Evolutionary conservation across 2,888 invertebrate species (phyloP).

Genomic region (Margaritifera margaritifera): DNA sequence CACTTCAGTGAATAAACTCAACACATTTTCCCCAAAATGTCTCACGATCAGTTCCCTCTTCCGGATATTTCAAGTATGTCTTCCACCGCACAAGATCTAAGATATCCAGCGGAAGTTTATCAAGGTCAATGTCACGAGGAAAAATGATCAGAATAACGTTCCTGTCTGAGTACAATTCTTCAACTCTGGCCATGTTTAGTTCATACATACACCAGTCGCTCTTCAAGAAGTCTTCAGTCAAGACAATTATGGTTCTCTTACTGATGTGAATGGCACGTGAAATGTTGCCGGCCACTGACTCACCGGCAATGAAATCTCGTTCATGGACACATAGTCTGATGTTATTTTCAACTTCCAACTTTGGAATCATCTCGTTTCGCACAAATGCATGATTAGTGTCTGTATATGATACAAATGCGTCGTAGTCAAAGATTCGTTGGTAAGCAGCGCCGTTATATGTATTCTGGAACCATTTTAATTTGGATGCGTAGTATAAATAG

Average conservation of each 20-base stretch:
- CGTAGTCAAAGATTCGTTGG: neutral
- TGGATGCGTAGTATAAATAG: neutral
- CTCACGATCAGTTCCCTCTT: too few relatives aligned
- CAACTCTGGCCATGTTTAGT: slow-evolving; percentile 3
- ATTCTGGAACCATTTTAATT: neutral
- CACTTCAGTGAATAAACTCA: too few relatives aligned
- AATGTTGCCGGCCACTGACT: neutral
- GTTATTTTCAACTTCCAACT: neutral
- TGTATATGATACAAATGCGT: slow-evolving; percentile 1
- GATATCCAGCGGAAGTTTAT: too few relatives aligned
- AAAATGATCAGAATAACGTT: too few relatives aligned
- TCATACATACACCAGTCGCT: slow-evolving; percentile 5
- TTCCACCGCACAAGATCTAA: too few relatives aligned
- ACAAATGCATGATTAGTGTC: neutral
- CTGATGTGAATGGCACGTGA: slow-evolving; percentile 2
- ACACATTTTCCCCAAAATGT: too few relatives aligned
- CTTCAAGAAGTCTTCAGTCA: neutral
- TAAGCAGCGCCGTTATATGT: neutral
- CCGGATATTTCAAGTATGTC: too few relatives aligned
- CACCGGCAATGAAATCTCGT: neutral
- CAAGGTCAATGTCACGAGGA: too few relatives aligned
- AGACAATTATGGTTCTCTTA: slow-evolving; percentile 3
- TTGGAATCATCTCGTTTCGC: neutral
- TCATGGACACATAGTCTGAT: neutral
- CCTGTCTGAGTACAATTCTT: neutral